These are phyloP conservation scores for Pavo muticus DNA, from an alignment of 2,113 vertebrate genomes.

Conservation along the genomic window DNA sequence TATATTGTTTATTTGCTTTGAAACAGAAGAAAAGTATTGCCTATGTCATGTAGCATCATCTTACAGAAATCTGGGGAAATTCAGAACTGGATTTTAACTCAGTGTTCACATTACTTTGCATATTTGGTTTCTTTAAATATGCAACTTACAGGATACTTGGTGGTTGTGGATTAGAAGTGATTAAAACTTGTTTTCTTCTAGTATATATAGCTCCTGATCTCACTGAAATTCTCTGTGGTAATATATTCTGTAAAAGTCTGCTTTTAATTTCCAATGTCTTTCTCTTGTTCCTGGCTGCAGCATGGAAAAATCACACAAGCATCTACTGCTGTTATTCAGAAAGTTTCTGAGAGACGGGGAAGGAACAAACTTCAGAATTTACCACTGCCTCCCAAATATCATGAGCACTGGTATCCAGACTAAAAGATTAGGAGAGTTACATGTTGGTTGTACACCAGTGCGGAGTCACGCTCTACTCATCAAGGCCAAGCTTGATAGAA, in stretches of 20 bases:
- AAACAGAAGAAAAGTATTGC: background rate
- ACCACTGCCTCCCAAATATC: background rate
- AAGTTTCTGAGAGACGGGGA: background rate
- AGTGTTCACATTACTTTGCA: background rate
- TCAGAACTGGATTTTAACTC: background rate
- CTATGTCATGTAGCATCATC: fast-evolving
- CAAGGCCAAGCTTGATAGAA: background rate
- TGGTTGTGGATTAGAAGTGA: background rate
- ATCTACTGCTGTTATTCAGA: background rate
- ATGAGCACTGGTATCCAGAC: background rate
- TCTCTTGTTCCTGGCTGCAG: background rate
- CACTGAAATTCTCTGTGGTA: background rate
- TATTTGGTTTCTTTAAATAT: background rate
- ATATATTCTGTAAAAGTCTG: background rate
- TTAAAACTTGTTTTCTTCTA: background rate
- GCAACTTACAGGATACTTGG: background rate
- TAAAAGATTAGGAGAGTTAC: background rate
- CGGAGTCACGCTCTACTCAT: background rate
- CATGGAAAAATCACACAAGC: background rate
- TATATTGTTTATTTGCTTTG: fast-evolving
- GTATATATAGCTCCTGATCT: background rate
- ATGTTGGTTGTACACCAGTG: background rate
- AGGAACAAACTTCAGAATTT: background rate
- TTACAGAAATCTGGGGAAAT: background rate
- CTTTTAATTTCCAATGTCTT: background rate